Conservation (phyloP, 1,140 invertebrate species). For the Bombus consobrinus region DNA sequence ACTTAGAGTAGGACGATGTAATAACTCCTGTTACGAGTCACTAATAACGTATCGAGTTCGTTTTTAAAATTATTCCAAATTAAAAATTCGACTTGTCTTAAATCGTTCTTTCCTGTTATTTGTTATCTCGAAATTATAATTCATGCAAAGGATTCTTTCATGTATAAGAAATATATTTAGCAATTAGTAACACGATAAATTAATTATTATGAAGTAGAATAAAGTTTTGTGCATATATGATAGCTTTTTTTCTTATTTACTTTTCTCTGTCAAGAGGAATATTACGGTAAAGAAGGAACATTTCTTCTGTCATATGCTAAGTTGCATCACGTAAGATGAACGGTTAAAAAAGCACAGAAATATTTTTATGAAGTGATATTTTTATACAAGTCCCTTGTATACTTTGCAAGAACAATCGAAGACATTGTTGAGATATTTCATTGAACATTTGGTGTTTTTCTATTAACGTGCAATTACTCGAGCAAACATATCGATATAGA, state of each 20-base stretch:
- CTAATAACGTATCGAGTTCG: constrained; percentile 29
- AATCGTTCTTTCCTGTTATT: not conserved
- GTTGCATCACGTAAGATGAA: constrained; percentile 55
- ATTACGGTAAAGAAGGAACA: constrained; percentile 35
- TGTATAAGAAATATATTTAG: no score
- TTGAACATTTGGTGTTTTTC: constrained; percentile 49
- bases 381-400: constrained; percentile 66
- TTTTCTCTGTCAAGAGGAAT: constrained; percentile 18
- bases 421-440: constrained; percentile 51
- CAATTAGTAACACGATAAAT: not conserved
- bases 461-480: constrained; percentile 52
- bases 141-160: not conserved
- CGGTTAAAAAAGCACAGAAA: constrained; percentile 76
- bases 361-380: constrained; percentile 75
- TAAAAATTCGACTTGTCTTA: constrained; percentile 13
- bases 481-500: constrained; percentile 54
- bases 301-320: constrained; percentile 37
- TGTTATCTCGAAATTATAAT: not conserved
- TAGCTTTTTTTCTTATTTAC: constrained; percentile 11
- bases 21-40: not conserved
- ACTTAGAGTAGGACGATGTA: constrained; percentile 21
- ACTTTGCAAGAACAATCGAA: constrained; percentile 60
- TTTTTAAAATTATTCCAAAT: constrained; percentile 23
- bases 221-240: constrained; percentile 42
- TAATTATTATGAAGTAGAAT: constrained; percentile 31